A percentile compares a stretch with the other conserved stretches of the same genome.
phyloP scores from a whole-genome alignment of 2,113 vertebrate genomes.

The Naja naja region DNA sequence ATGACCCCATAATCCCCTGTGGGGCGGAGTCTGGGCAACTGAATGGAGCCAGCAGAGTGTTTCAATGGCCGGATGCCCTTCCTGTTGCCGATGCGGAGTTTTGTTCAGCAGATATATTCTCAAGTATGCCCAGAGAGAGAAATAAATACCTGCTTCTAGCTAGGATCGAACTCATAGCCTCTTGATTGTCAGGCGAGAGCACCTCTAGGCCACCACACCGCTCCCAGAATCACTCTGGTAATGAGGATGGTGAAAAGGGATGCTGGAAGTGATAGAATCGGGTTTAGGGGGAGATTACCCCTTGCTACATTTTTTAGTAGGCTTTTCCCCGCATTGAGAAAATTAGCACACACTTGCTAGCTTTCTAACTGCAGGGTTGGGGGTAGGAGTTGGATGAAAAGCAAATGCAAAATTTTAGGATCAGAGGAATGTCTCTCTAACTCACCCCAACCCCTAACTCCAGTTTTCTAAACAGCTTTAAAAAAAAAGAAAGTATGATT shows the following conservation, averaged over 20 bases:
- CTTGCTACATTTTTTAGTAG: background rate
- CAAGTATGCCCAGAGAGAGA: too few relatives aligned
- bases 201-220: too few relatives aligned
- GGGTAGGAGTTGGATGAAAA: background rate
- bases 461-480: background rate
- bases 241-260: fast-evolving
- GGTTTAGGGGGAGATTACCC: background rate
- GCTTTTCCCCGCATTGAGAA: background rate
- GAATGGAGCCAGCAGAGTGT: too few relatives aligned
- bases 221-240: too few relatives aligned
- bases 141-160: too few relatives aligned
- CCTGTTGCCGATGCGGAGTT: too few relatives aligned
- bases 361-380: background rate
- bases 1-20: too few relatives aligned
- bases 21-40: too few relatives aligned
- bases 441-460: background rate
- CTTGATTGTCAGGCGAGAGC: too few relatives aligned
- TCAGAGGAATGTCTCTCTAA: background rate
- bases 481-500: background rate
- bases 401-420: background rate
- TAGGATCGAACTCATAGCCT: too few relatives aligned
- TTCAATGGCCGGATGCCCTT: too few relatives aligned
- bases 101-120: too few relatives aligned
- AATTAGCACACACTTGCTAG: background rate
- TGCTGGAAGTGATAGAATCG: fast-evolving